These are phyloP conservation scores for Astur gentilis DNA, from an alignment of 2,113 vertebrate species.

Conservation along the genomic window DNA sequence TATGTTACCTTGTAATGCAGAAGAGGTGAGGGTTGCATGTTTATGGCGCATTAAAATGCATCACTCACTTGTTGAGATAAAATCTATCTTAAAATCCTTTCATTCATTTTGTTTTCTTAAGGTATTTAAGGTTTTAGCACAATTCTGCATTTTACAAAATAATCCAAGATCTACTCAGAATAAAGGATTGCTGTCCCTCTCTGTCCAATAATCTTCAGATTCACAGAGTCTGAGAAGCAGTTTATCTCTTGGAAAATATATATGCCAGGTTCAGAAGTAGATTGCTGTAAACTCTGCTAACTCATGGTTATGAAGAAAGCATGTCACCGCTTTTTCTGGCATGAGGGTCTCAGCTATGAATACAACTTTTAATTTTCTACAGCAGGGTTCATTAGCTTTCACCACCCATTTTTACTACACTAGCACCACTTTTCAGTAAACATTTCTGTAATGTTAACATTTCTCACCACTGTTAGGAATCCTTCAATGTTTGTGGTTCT, in stretches of 20 bases:
- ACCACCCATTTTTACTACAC: background rate
- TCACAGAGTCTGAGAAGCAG: background rate
- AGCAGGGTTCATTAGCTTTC: background rate
- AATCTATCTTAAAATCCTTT: background rate
- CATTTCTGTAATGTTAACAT: background rate
- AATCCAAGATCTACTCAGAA: constrained; percentile 3
- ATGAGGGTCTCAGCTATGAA: background rate
- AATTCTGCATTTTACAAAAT: constrained; percentile 22
- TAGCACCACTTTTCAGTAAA: background rate
- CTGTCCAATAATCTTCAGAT: background rate
- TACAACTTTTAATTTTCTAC: background rate
- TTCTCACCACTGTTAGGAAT: background rate
- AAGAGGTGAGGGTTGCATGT: constrained; percentile 43
- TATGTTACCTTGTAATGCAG: constrained; percentile 27
- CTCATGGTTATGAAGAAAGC: background rate
- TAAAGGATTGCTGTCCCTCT: background rate
- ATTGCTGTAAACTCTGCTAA: background rate
- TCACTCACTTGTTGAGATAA: background rate
- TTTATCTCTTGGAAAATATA: background rate
- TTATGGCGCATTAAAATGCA: constrained; percentile 16
- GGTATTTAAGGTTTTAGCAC: background rate
- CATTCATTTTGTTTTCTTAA: constrained; percentile 8
- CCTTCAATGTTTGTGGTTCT: background rate
- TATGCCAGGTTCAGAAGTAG: background rate
- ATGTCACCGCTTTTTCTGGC: background rate